Conservation (phyloP, 2,113 vertebrate genomes). For the Orientallactaga bullata region DNA sequence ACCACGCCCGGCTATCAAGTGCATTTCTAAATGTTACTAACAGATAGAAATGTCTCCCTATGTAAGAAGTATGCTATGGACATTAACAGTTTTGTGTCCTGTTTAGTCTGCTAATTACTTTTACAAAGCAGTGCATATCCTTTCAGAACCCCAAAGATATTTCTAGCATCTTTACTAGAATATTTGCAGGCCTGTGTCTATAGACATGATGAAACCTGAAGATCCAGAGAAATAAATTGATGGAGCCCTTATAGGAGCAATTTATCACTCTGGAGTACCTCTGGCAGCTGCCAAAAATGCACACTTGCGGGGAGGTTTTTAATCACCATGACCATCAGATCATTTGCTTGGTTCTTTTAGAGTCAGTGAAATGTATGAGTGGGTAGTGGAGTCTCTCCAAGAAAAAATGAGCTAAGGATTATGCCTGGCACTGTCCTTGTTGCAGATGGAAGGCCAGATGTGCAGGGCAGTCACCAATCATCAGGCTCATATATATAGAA, state of each 20-base stretch:
- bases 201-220: slow-evolving; percentile 57
- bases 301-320: slow-evolving; percentile 67
- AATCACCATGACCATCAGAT: slow-evolving; percentile 72
- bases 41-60: not conserved
- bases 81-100: slow-evolving; percentile 38
- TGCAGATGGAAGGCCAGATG: slow-evolving; percentile 71
- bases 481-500: not conserved
- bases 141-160: slow-evolving; percentile 14
- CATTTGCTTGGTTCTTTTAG: slow-evolving; percentile 69
- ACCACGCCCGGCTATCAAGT: no score
- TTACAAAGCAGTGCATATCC: slow-evolving; percentile 3
- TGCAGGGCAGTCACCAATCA: slow-evolving; percentile 38
- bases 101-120: slow-evolving; percentile 11
- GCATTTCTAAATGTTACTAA: slow-evolving; percentile 25
- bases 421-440: slow-evolving; percentile 44
- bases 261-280: slow-evolving; percentile 55
- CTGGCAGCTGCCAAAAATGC: slow-evolving; percentile 68
- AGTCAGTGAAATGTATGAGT: slow-evolving; percentile 64
- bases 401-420: slow-evolving; percentile 63
- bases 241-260: slow-evolving; percentile 5
- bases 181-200: slow-evolving; percentile 62
- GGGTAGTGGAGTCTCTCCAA: slow-evolving; percentile 65
- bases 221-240: slow-evolving; percentile 59
- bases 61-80: not conserved
- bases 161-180: slow-evolving; percentile 46